These are phyloP conservation scores for Machimus atricapillus DNA, from an alignment of 2,888 invertebrate species.

Conservation along the genomic window DNA sequence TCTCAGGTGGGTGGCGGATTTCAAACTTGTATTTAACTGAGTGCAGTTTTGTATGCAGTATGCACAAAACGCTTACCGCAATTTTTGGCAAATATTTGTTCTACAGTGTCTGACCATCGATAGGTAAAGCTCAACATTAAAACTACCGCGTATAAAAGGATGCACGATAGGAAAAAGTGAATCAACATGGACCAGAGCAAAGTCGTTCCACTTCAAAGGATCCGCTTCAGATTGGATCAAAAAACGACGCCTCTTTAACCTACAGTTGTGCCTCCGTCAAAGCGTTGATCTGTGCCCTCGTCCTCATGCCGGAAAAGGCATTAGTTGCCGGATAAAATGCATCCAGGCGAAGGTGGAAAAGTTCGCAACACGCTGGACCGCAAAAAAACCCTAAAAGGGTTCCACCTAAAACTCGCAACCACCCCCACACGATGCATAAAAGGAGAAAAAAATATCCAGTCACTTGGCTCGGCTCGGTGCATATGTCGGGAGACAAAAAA, in stretches of 20 bases:
- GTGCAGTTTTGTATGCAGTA: no score
- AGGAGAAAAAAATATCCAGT: not conserved
- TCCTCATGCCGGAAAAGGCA: not conserved
- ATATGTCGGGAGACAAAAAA: not conserved
- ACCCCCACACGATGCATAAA: not conserved
- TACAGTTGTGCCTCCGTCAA: not conserved
- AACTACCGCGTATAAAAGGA: no score
- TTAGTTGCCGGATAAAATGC: not conserved
- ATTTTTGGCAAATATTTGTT: no score
- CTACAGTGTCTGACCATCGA: no score
- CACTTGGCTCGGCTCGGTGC: not conserved
- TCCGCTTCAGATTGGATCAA: not conserved
- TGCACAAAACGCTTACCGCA: no score
- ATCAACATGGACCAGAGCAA: not conserved
- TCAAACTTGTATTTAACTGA: no score
- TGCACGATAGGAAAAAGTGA: not conserved
- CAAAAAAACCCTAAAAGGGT: not conserved
- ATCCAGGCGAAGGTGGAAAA: not conserved
- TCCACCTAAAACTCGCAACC: not conserved
- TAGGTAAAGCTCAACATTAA: no score
- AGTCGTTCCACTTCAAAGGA: not conserved
- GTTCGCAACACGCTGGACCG: not conserved
- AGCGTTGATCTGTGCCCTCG: not conserved
- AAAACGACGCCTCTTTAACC: not conserved
- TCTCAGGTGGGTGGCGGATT: no score